Evolutionary conservation across 2,113 vertebrate genomes (phyloP).

Genomic region (Sterna hirundo): DNA sequence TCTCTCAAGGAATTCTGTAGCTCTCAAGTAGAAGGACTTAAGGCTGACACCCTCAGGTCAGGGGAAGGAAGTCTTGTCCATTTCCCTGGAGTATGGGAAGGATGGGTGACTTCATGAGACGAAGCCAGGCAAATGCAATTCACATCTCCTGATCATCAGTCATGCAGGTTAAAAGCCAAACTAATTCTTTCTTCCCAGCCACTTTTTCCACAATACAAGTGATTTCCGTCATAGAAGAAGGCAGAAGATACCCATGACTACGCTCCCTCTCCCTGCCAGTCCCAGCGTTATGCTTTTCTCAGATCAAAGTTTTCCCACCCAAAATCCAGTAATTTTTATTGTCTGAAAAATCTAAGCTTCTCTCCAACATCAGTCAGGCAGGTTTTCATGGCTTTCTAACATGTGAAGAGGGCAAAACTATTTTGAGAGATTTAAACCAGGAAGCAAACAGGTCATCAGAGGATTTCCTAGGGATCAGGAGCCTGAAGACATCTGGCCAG

Average conservation of each 20-base stretch:
- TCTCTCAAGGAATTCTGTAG: neutral
- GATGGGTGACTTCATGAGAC: neutral
- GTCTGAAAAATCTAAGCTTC: neutral
- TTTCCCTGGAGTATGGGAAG: neutral
- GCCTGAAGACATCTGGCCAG: constrained; percentile 13
- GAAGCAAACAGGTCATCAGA: constrained; percentile 12
- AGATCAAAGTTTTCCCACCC: neutral
- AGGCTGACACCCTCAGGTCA: neutral
- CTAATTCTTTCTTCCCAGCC: neutral
- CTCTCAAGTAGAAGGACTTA: neutral
- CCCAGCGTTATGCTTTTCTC: neutral
- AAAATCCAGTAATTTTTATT: neutral
- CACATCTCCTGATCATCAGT: neutral
- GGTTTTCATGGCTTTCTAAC: neutral
- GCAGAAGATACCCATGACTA: neutral
- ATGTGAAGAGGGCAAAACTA: neutral
- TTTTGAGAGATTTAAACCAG: neutral
- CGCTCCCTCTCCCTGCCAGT: neutral
- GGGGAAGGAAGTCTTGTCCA: neutral
- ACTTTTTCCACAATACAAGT: neutral
- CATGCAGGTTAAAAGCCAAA: neutral
- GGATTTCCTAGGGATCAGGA: constrained; percentile 45
- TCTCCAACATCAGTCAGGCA: neutral
- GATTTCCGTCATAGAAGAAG: neutral
- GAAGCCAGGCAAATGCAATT: neutral